A percentile compares a stretch with the other conserved stretches of the same genome.
Evolutionary conservation across 2,797 vertebrate genomes (phyloP).

Genomic region (Labeo calbasu): DNA sequence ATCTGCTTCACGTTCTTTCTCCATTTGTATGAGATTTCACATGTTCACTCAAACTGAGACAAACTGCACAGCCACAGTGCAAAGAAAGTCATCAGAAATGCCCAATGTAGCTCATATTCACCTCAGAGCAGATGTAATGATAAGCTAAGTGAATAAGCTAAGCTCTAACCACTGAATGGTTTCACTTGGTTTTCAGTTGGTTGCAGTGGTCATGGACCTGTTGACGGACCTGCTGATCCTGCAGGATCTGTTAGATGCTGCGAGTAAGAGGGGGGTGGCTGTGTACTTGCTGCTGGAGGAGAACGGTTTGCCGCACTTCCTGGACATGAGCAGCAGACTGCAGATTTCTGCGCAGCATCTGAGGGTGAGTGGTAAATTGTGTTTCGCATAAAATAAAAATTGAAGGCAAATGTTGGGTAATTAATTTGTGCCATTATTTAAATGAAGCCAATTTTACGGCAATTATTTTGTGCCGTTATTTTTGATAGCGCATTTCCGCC

Average conservation of each 20-base stretch:
- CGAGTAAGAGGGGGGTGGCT: slow-evolving; percentile 84
- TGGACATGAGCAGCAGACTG: slow-evolving; percentile 91
- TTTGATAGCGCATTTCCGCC: not conserved
- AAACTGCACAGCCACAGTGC: not conserved
- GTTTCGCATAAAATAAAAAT: not conserved
- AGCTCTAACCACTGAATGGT: not conserved
- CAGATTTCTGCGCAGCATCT: slow-evolving; percentile 84
- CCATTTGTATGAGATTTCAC: not conserved
- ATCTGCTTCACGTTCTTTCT: not conserved
- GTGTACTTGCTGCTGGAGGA: slow-evolving; percentile 90
- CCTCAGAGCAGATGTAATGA: not conserved
- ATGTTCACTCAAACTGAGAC: slow-evolving; percentile 19
- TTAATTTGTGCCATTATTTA: not conserved
- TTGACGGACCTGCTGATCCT: slow-evolving; percentile 93
- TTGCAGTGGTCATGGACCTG: slow-evolving; percentile 95
- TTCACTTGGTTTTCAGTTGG: slow-evolving; percentile 74
- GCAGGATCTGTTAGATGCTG: slow-evolving; percentile 90
- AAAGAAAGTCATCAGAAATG: slow-evolving; percentile 1
- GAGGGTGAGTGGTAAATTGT: slow-evolving; percentile 61
- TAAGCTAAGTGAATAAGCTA: not conserved
- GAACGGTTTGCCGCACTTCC: slow-evolving; percentile 82
- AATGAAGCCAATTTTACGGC: not conserved
- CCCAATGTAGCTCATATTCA: not conserved
- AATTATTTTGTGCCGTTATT: not conserved
- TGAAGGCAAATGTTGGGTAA: no score